A percentile compares a stretch with the other conserved stretches of the same genome.
phyloP scores from a whole-genome alignment of 2,113 vertebrate species.

The Nipponia nippon region DNA sequence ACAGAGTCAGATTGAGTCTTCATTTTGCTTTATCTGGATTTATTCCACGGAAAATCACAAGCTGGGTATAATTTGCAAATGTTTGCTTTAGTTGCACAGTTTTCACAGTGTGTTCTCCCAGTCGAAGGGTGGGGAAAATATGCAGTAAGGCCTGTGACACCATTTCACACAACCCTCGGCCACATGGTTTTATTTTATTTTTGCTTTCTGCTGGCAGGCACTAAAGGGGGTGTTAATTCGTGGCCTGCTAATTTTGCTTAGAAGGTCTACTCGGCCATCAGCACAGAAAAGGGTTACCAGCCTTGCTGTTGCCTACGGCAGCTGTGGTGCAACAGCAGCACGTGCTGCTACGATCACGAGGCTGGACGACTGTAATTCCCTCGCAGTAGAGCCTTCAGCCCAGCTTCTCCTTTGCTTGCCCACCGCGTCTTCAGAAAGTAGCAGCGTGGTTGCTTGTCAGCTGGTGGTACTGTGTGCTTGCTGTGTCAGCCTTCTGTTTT shows the following conservation, averaged over 20 bases:
- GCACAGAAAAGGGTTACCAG: neutral
- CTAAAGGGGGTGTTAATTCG: slow-evolving; percentile 26
- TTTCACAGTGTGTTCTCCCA: slow-evolving; percentile 34
- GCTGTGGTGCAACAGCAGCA: neutral
- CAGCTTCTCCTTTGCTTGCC: neutral
- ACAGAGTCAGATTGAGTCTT: neutral
- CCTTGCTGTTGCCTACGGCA: neutral
- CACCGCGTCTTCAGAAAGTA: neutral
- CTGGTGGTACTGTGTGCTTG: neutral
- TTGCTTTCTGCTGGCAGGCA: slow-evolving; percentile 43
- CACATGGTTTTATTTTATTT: slow-evolving; percentile 55
- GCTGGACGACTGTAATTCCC: neutral
- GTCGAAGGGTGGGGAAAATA: neutral
- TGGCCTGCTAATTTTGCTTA: slow-evolving; percentile 24
- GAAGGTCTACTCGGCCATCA: neutral
- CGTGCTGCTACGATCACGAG: neutral
- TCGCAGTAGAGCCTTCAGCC: neutral
- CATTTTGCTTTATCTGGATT: neutral
- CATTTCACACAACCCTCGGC: slow-evolving; percentile 10
- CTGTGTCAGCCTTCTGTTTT: neutral
- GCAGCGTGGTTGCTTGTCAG: neutral
- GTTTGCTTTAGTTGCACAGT: slow-evolving; percentile 36
- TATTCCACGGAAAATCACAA: slow-evolving; percentile 22
- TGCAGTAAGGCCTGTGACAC: slow-evolving; percentile 23
- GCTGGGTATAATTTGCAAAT: slow-evolving; percentile 33